Evolutionary conservation across 2,797 vertebrate species (phyloP).

Genomic region (Cyprinodon diabolis): DNA sequence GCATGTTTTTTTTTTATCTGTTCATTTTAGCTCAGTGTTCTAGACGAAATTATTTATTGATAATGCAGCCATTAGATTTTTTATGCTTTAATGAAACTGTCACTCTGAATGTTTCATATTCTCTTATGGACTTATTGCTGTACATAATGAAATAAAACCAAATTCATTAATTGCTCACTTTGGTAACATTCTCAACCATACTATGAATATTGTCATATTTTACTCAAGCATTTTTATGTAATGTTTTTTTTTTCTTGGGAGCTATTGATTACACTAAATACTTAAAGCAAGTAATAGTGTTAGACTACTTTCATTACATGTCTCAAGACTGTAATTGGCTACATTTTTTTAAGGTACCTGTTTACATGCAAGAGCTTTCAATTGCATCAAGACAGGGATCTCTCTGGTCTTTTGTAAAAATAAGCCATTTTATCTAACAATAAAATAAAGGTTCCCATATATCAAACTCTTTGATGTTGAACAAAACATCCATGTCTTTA

Average conservation of each 20-base stretch:
- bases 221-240: background rate
- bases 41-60: slow-evolving; percentile 27
- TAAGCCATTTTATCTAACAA: too few species aligned
- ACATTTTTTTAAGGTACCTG: too few species aligned
- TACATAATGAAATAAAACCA: background rate
- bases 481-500: too few species aligned
- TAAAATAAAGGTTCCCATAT: too few species aligned
- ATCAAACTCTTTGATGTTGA: too few species aligned
- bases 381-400: too few species aligned
- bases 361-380: too few species aligned
- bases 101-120: slow-evolving; percentile 8
- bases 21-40: slow-evolving; percentile 27
- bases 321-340: too few species aligned
- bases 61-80: slow-evolving; percentile 26
- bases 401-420: too few species aligned
- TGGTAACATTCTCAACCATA: background rate
- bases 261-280: background rate
- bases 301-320: too few species aligned
- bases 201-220: background rate
- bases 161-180: background rate
- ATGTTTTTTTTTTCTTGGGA: background rate
- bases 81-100: slow-evolving; percentile 3
- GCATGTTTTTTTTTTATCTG: slow-evolving; percentile 10
- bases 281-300: background rate
- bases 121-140: slow-evolving; percentile 1